Base-by-base conservation (phyloP, 2,797 vertebrate genomes). In the Falco rusticolus region DNA sequence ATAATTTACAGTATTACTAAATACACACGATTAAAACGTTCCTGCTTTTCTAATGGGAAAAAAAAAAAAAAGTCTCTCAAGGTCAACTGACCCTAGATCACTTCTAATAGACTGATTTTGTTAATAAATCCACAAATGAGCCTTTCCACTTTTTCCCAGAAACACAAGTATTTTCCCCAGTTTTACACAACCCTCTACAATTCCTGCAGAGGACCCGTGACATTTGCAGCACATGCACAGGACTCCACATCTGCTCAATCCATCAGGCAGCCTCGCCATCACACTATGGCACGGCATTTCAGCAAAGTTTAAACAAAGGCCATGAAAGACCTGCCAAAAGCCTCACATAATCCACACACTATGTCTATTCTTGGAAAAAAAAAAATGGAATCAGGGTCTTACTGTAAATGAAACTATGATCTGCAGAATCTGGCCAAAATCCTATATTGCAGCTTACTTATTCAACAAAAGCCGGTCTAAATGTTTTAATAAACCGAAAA, bases 221-320 rank as follows among this genome's bases (percentile, higher is more conserved):
- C 41, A 75, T 54, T 8, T 61, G 48, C 90, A 48, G 75, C 0
- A 5, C 59, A 59, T 78, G 63, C 39, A 47, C 37, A 87, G 71
- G 54, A 17, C 79, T 92, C 84, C 21, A 53, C 0, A 39, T 70
- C 95, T 94, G 95, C 86, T 95, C 8, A 13, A 96, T 90, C 69
- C 91, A 95, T 94, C 94, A 95, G 86, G 84, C 71, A 94, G 59
- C 75, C 70, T 59, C 83, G 80, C 92, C 77, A 89, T 90, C 78
- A 75, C 4, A n/a, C 80, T 89, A 39, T 9, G 0, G 89, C 59
- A 76, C 41, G 3, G 75, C 50, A 51, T 87, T 95, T 95, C 88
- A 95, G 81, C 74, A 70, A 43, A 96, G 90, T 92, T 96, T 90
- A 96, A 96, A 97, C 91, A 95, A 95, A 96, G 88, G 81, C 91